Conservation (phyloP, 2,888 invertebrate genomes). For the Patella pellucida region DNA sequence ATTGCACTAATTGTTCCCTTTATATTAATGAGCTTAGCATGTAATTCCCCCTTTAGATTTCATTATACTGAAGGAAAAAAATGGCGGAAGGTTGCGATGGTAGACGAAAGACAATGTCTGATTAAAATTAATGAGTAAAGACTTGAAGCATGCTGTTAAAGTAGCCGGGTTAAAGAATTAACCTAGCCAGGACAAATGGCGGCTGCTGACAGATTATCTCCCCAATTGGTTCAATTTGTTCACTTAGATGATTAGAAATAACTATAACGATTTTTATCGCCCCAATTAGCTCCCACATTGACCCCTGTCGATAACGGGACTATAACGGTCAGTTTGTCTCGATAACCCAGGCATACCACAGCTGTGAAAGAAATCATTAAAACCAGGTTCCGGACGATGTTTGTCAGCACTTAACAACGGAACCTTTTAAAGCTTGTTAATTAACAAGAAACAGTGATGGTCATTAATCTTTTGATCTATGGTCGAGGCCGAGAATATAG, state of each 20-base stretch:
- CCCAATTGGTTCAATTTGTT: constrained; percentile 5
- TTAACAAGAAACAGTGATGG: neutral
- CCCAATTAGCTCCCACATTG: neutral
- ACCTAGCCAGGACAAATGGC: no score
- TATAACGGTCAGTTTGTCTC: neutral
- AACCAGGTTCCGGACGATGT: neutral
- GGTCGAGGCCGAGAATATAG: no score
- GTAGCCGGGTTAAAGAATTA: no score
- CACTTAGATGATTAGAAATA: constrained; percentile 2
- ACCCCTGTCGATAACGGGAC: neutral
- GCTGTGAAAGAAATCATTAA: neutral
- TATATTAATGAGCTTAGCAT: no score
- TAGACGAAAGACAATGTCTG: no score
- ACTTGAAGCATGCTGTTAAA: no score
- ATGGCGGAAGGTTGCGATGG: no score
- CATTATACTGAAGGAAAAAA: no score
- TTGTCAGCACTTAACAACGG: constrained; percentile 7
- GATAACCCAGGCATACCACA: constrained; percentile 4
- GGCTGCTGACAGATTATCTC: neutral
- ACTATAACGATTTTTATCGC: constrained; percentile 3
- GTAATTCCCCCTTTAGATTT: no score
- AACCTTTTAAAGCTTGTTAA: neutral
- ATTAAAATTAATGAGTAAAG: no score
- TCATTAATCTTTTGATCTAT: neutral
- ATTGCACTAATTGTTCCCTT: no score